Evolutionary conservation across 2,888 invertebrate genomes (phyloP), one percentile per base, ranked within the genome.

Genomic region (Rhingia rostrata): DNA sequence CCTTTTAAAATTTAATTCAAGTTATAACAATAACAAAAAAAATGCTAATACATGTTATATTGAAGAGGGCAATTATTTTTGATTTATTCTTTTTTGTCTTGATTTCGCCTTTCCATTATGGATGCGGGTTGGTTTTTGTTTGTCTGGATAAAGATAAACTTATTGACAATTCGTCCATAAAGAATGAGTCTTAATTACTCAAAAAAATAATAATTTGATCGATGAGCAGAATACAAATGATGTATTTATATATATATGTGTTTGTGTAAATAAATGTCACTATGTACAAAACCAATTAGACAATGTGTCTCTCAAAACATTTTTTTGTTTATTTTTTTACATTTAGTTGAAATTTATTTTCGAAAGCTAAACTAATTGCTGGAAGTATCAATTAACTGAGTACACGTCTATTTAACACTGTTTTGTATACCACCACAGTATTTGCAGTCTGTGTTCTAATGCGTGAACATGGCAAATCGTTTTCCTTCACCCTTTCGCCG

Each of bases 151-250:
- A 69, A 75, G 75, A 64, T 51, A 70, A 75, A 64, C 58, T 81
- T 51, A 81, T 81, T 81, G 58, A 30, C 32, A 45, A 56, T 35
- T 6, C 58, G 53, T 22, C 73, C 81, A 51, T 64, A 81, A 74
- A 9, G 39, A 81, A 75, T 4, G 22, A 49, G 22, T 43, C 63
- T 64, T 75, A 70, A 70, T 53, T 72, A 79, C 32, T 58, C 14
- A 64, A 80, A 64, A 66, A 53, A 61, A 41, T 51, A 39, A 6
- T 51, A 58, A 22, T 22, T 22, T 22, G 53, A 69, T 10, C 43
- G 32, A 61, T 74, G 74, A 51, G 9, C 51, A 7, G 80, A 63
- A 81, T 81, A 64, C 56, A 74, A 80, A 69, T 80, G 41, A 56
- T 47, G 12, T n/a, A 12, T 49, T 73, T 64, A 32, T n/a, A 12